phyloP scores from a whole-genome alignment of 2,113 vertebrate genomes.

The Sakesphorus luctuosus region DNA sequence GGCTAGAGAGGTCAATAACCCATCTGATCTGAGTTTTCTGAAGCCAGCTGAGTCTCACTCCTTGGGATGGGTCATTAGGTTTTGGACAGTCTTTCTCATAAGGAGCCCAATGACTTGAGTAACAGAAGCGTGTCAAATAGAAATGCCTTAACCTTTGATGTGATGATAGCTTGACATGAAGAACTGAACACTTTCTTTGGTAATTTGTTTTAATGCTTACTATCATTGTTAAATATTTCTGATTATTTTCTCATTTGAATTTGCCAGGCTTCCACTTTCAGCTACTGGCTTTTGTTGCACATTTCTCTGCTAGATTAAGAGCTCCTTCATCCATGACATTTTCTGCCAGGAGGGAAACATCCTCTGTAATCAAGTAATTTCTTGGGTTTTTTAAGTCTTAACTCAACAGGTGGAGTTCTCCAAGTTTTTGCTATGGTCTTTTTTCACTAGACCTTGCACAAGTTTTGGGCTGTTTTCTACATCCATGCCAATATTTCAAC shows the following conservation, averaged over 20 bases:
- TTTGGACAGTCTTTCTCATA: not conserved
- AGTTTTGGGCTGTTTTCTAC: not conserved
- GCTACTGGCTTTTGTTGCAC: not conserved
- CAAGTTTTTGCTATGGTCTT: not conserved
- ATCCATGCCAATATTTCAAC: not conserved
- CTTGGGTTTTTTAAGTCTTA: constrained; percentile 1
- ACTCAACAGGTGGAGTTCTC: not conserved
- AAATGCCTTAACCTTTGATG: not conserved
- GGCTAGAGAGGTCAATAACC: not conserved
- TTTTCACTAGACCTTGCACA: not conserved
- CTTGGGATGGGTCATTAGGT: not conserved
- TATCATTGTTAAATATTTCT: not conserved
- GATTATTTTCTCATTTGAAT: constrained; percentile 10
- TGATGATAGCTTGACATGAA: not conserved
- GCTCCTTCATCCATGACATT: not conserved
- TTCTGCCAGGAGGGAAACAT: not conserved
- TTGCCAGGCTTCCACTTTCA: not conserved
- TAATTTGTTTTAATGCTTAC: not conserved
- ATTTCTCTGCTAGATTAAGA: constrained; percentile 14
- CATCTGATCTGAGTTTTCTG: not conserved
- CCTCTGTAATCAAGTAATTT: not conserved
- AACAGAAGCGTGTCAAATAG: not conserved
- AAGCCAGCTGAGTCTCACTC: not conserved
- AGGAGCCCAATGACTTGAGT: not conserved
- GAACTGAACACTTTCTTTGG: not conserved